phyloP scores from a whole-genome alignment of 2,888 invertebrate genomes.

The Elaeidobius kamerunicus region DNA sequence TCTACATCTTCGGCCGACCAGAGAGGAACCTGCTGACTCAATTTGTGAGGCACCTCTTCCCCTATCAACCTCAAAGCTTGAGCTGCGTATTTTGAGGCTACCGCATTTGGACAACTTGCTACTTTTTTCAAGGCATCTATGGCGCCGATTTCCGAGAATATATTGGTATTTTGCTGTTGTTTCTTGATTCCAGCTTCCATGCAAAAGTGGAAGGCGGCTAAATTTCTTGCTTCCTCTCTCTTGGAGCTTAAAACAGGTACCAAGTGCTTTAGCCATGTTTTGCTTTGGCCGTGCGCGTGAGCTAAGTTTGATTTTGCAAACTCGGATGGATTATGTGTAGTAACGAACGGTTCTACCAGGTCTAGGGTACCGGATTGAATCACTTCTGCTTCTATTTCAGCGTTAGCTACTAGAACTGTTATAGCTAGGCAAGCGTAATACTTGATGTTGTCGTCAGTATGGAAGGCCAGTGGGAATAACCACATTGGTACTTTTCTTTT shows the following conservation, averaged over 20 bases:
- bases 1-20: slow-evolving; percentile 97
- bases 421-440: slow-evolving; percentile 99
- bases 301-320: slow-evolving; percentile 91
- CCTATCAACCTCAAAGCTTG: slow-evolving; percentile 90
- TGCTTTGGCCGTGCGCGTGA: slow-evolving; percentile 94
- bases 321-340: slow-evolving; percentile 89
- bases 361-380: slow-evolving; percentile 94
- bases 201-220: slow-evolving; percentile 97
- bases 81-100: slow-evolving; percentile 95
- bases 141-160: slow-evolving; percentile 92
- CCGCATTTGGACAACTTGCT: slow-evolving; percentile 96
- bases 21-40: slow-evolving; percentile 96
- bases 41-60: slow-evolving; percentile 94
- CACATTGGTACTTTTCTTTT: slow-evolving; percentile 92
- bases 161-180: slow-evolving; percentile 84
- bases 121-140: slow-evolving; percentile 93
- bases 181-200: slow-evolving; percentile 99
- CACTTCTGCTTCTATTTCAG: slow-evolving; percentile 96
- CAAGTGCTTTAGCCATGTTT: slow-evolving; percentile 88
- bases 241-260: slow-evolving; percentile 94
- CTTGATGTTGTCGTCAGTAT: slow-evolving; percentile 94
- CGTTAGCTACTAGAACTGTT: slow-evolving; percentile 93
- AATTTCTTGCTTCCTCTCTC: slow-evolving; percentile 90
- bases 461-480: slow-evolving; percentile 96
- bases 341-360: slow-evolving; percentile 95